A percentile compares a stretch with the other conserved stretches of the same genome.
phyloP scores from a whole-genome alignment of 1,140 invertebrate species.

The Drosophila yakuba region DNA sequence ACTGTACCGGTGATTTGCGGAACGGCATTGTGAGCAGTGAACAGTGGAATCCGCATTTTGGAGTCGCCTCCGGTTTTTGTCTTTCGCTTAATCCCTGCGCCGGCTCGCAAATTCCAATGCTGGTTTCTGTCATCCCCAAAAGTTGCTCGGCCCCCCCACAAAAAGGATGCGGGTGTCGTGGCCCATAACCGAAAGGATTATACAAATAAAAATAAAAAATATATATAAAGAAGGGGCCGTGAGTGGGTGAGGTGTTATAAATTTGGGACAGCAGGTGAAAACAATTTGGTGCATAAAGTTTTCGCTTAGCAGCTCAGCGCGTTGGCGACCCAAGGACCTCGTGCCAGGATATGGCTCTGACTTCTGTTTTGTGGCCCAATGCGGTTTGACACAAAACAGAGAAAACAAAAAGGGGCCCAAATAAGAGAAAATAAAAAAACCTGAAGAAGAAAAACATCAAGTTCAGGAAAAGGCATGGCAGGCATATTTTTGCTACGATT shows the following conservation, averaged over 20 bases:
- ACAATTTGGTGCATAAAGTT: constrained; percentile 82
- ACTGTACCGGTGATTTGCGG: constrained; percentile 56
- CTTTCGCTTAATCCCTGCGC: constrained; percentile 74
- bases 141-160: constrained; percentile 42
- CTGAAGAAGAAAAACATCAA: constrained; percentile 21
- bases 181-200: constrained; percentile 73
- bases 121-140: constrained; percentile 75
- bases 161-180: constrained; percentile 31
- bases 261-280: constrained; percentile 81
- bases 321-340: constrained; percentile 34
- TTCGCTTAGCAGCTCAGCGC: constrained; percentile 72
- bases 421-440: constrained; percentile 8
- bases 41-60: constrained; percentile 37
- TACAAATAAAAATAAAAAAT: constrained; percentile 78
- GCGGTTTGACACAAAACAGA: constrained; percentile 71
- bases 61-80: constrained; percentile 66
- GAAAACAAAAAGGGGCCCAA: constrained; percentile 27
- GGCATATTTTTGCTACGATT: constrained; percentile 38
- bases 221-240: constrained; percentile 16
- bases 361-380: constrained; percentile 53
- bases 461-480: constrained; percentile 6
- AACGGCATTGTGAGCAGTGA: constrained; percentile 26
- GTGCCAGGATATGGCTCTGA: constrained; percentile 43
- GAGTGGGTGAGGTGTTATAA: constrained; percentile 68
- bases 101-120: constrained; percentile 72